A percentile compares a stretch with the other conserved stretches of the same genome.
Conservation (phyloP, 2,888 invertebrate species). For the Antheraea yamamai region DNA sequence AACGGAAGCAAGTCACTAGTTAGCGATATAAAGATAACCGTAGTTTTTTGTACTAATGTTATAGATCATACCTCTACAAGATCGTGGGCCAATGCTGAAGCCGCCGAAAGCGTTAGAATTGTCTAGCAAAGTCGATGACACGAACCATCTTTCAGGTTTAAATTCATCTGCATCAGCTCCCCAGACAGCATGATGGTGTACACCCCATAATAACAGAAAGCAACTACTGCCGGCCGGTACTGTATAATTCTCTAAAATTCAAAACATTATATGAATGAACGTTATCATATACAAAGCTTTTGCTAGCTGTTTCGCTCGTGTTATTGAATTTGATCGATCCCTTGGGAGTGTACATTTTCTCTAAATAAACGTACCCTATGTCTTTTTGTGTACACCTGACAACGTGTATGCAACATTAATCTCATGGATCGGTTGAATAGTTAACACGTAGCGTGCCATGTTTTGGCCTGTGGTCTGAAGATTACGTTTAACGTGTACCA, state of each 20-base stretch:
- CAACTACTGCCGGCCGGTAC: constrained; percentile 41
- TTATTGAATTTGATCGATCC: no score
- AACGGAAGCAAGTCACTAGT: no score
- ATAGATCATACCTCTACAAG: constrained; percentile 41
- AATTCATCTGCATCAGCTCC: constrained; percentile 47
- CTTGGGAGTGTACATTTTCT: no score
- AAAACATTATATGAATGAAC: background rate
- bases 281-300: no score
- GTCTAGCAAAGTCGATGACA: constrained; percentile 30
- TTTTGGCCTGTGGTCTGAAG: no score
- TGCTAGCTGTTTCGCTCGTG: no score
- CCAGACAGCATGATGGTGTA: constrained; percentile 48
- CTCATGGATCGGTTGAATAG: no score
- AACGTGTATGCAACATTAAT: no score
- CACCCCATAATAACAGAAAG: constrained; percentile 39
- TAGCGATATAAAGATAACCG: background rate
- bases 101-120: constrained; percentile 37
- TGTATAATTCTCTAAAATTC: constrained; percentile 40
- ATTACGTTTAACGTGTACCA: no score
- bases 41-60: background rate
- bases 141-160: constrained; percentile 52
- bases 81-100: constrained; percentile 46
- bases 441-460: no score
- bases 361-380: no score
- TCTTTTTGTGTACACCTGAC: no score